Evolutionary conservation across 1,140 invertebrate genomes (phyloP), one percentile per base, ranked within the genome.

Genomic region (Drosophila athabasca): DNA sequence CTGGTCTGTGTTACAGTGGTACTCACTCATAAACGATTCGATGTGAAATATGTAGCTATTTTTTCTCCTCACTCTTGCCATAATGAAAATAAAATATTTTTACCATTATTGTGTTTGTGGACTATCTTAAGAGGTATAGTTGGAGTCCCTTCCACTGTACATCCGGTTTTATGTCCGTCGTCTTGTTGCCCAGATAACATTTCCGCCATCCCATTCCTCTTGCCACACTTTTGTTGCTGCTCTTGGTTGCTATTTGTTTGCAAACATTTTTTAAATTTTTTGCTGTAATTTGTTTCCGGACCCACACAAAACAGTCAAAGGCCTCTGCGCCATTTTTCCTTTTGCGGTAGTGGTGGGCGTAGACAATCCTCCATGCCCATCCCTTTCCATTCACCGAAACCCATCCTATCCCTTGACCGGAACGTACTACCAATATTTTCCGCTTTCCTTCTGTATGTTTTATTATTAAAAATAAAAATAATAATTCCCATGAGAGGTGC

Each of bases 231-330:
- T 68, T 54, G 57, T 61, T 70, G 65, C 65, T 69, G 48, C 61
- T 57, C 54, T 62, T 48, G 61, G 67, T 60, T 83, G 64, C 74
- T 68, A 77, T 59, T 84, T 88, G 82, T 87, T 82, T 87, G 83
- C 83, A 88, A 87, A 87, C 83, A 87, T 87, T 87, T 87, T 87
- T 87, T 88, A 88, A 87, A 87, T 87, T 87, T 83, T 87, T 87
- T 87, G 82, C 82, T 87, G 70, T 88, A 87, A 87, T 87, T 87
- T 87, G 82, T 87, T 82, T 87, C 83, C 83, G 82, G 78, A 65
- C 82, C 71, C 71, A 29, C 53, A 71, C 62, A 64, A 66, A 66
- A 76, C 71, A 76, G 66, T 61, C 74, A 87, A 87, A 81, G 78
- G 82, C 66, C 78, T 66, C 39, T 77, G 77, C 78, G 62, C 82